phyloP scores from a whole-genome alignment of 1,140 invertebrate genomes.

The Drosophila carrolli region DNA sequence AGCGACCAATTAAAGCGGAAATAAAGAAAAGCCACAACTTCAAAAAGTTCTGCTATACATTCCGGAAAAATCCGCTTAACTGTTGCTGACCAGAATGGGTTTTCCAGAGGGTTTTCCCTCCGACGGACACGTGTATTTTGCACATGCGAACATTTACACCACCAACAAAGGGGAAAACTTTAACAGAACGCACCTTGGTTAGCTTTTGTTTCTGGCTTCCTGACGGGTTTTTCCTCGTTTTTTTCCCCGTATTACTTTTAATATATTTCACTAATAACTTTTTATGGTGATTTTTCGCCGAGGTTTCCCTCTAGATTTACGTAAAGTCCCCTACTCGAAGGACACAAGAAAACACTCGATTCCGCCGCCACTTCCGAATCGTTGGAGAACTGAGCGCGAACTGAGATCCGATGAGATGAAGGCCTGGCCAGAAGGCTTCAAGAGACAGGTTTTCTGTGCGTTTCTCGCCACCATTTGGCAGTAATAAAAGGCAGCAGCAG shows the following conservation, averaged over 20 bases:
- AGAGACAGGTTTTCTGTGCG: conserved; percentile 35
- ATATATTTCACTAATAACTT: conserved; percentile 28
- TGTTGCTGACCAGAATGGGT: conserved; percentile 49
- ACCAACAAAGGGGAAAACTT: conserved; percentile 12
- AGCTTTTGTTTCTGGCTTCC: conserved; percentile 17
- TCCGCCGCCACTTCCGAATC: conserved; percentile 34
- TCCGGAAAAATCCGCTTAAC: conserved; percentile 58
- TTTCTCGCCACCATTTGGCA: conserved; percentile 37
- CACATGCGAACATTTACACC: background rate
- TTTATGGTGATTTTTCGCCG: conserved; percentile 14
- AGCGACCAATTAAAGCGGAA: conserved; percentile 10
- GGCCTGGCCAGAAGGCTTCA: conserved; percentile 22
- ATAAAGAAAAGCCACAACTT: conserved; percentile 27
- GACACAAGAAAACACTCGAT: conserved; percentile 14
- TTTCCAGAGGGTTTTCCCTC: conserved; percentile 10
- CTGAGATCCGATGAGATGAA: conserved; percentile 38
- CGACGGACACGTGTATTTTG: conserved; percentile 22
- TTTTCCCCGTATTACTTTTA: conserved; percentile 8
- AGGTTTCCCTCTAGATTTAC: conserved; percentile 32
- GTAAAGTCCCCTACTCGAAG: conserved; percentile 37
- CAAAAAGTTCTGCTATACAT: conserved; percentile 28
- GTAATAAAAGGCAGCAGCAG: conserved; percentile 13
- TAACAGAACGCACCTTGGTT: conserved; percentile 40
- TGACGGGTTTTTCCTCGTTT: background rate
- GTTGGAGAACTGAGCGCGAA: conserved; percentile 60